Evolutionary conservation across 1,140 invertebrate species (phyloP).

Genomic region (Parasteatoda tepidariorum): DNA sequence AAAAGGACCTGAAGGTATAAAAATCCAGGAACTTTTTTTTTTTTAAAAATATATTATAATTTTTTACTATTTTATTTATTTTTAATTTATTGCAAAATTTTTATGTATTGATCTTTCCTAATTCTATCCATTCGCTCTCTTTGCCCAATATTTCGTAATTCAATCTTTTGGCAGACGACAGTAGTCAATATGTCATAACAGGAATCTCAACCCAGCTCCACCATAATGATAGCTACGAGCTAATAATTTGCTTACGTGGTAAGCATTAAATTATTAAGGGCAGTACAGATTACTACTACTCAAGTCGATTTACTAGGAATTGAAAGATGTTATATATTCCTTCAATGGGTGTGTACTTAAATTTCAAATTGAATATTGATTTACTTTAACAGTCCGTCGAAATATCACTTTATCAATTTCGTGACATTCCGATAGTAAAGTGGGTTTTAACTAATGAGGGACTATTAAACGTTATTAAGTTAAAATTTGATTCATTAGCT

Average conservation of each 20-base stretch:
- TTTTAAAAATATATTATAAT: neutral
- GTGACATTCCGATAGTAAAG: neutral
- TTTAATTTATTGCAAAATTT: neutral
- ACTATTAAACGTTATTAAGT: no score
- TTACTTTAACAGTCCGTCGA: neutral
- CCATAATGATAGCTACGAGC: neutral
- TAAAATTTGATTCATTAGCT: no score
- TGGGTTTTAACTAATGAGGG: no score
- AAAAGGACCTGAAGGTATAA: constrained; percentile 91
- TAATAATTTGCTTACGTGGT: neutral
- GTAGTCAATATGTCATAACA: neutral
- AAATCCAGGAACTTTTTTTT: neutral
- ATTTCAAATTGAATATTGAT: neutral
- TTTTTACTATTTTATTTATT: neutral
- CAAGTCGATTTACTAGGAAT: neutral
- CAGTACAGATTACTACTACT: neutral
- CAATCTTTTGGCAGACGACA: neutral
- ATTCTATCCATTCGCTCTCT: neutral
- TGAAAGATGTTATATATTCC: neutral
- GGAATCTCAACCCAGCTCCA: neutral
- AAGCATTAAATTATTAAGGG: neutral
- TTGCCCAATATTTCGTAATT: neutral
- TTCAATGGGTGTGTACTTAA: neutral
- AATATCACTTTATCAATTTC: neutral
- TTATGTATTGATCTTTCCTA: neutral